A percentile compares a stretch with the other conserved stretches of the same genome.
Evolutionary conservation across 2,113 vertebrate species (phyloP).

Genomic region (Sminthopsis crassicaudata): DNA sequence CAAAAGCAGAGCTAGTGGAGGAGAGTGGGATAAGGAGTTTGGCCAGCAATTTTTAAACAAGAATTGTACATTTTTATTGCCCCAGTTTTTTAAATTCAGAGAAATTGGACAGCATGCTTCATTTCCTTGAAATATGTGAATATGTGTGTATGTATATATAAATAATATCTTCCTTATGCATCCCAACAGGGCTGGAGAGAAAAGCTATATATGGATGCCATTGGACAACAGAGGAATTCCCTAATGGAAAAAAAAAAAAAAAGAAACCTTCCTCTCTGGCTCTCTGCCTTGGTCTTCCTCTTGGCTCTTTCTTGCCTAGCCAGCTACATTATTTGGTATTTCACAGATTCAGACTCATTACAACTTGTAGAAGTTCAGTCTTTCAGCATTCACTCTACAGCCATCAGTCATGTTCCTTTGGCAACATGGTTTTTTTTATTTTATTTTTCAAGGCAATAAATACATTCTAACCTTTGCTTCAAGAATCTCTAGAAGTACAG

Average conservation of each 20-base stretch:
- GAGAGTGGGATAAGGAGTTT: not conserved
- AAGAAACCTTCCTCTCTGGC: not conserved
- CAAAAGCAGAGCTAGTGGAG: not conserved
- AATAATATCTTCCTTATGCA: slow-evolving; percentile 2
- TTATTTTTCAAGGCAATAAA: not conserved
- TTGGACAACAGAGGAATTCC: not conserved
- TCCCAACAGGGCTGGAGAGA: not conserved
- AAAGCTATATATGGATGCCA: not conserved
- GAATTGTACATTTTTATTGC: slow-evolving; percentile 33
- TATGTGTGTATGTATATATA: not conserved
- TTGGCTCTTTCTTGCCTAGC: not conserved
- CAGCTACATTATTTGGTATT: not conserved
- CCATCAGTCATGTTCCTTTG: not conserved
- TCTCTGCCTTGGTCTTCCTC: not conserved
- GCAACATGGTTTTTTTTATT: not conserved
- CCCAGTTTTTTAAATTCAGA: slow-evolving; percentile 28
- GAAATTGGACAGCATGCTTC: slow-evolving; percentile 18
- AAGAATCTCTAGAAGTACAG: not conserved
- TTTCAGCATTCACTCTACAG: not conserved
- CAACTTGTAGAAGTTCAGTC: not conserved
- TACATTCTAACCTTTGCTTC: not conserved
- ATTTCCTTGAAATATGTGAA: slow-evolving; percentile 19
- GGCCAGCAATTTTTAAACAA: slow-evolving; percentile 12
- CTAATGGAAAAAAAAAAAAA: not conserved
- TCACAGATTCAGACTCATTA: not conserved